Evolutionary conservation across 2,113 vertebrate species (phyloP), one percentile per base, ranked within the genome.

Genomic region (Notechis scutatus): DNA sequence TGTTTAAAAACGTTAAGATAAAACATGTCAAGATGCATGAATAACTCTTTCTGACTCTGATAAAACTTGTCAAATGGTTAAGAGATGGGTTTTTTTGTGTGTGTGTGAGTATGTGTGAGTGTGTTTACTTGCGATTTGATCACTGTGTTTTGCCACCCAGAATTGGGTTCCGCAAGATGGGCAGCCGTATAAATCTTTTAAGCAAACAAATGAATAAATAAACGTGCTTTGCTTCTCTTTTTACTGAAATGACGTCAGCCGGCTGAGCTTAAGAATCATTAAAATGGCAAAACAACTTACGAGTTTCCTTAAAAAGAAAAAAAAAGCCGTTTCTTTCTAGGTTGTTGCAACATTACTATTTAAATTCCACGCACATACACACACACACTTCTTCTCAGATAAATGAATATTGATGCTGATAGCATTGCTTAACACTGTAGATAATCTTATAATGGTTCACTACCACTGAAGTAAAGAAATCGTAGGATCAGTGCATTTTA

Each of bases 1-100:
- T n/a, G 88, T 91, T 95, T 93, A 94, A 95, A 50, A 57, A 50
- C 85, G 81, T n/a, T 94, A 1, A 1, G 21, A 55, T 9, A 91
- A 56, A 85, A 26, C 52, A 1, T 3, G 29, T 1, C 11, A 54
- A 92, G 11, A 39, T 52, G 1, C 6, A 42, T 9, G 0, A 74
- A 81, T 42, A 15, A 11, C 6, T 5, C 15, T 34, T 69, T 64
- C 85, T 88, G 56, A 15, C 29, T 85, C 39, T 8, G n/a, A 55
- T 26, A 39, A 24, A 59, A 52, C 15, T 85, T 18, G 85, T 4
- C 4, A 2, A 23, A 29, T 47, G 55, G 56, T 18, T 42, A 61
- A 87, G 50, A 45, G 3, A 26, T 3, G 23, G 57, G 42, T 42
- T 42, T 42, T 24, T 9, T 23, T 50, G 8, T 50, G 47, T 50